Conservation (phyloP, 1,140 invertebrate species). For the Hyposmocoma kahamanoa region DNA sequence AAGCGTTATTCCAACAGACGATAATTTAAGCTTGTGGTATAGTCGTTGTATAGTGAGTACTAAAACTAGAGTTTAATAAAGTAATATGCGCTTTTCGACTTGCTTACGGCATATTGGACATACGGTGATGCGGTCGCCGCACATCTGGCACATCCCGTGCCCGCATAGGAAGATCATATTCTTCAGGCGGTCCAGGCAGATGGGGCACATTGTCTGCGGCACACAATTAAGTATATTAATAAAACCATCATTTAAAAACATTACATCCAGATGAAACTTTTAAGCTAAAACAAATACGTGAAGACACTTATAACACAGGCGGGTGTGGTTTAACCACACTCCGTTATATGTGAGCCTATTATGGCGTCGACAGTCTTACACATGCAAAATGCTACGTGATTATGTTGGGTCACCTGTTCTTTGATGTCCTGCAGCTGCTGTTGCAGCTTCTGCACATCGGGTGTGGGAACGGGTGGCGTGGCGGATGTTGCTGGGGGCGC, state of each 20-base stretch:
- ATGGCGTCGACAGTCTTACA: no score
- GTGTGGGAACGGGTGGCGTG: slow-evolving; percentile 22
- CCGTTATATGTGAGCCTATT: no score
- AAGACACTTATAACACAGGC: no score
- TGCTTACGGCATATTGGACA: slow-evolving; percentile 98
- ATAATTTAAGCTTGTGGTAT: neutral
- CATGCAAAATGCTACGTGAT: no score
- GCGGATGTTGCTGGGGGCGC: slow-evolving; percentile 14
- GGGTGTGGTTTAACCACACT: no score
- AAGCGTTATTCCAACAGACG: no score
- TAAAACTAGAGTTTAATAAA: slow-evolving; percentile 78
- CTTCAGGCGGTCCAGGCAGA: slow-evolving; percentile 96
- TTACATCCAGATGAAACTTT: no score
- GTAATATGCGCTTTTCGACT: slow-evolving; percentile 94
- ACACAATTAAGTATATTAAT: no score
- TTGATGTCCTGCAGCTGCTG: slow-evolving; percentile 98
- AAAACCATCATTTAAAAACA: no score
- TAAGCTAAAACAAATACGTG: no score
- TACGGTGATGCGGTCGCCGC: slow-evolving; percentile 96
- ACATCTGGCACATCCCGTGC: slow-evolving; percentile 98
- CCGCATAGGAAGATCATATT: slow-evolving; percentile 99
- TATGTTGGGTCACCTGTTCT: slow-evolving; percentile 89
- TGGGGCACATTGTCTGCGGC: slow-evolving; percentile 98
- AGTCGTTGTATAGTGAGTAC: no score
- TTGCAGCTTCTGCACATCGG: slow-evolving; percentile 93